phyloP scores from a whole-genome alignment of 1,140 invertebrate species.

The Eulimnadia texana region DNA sequence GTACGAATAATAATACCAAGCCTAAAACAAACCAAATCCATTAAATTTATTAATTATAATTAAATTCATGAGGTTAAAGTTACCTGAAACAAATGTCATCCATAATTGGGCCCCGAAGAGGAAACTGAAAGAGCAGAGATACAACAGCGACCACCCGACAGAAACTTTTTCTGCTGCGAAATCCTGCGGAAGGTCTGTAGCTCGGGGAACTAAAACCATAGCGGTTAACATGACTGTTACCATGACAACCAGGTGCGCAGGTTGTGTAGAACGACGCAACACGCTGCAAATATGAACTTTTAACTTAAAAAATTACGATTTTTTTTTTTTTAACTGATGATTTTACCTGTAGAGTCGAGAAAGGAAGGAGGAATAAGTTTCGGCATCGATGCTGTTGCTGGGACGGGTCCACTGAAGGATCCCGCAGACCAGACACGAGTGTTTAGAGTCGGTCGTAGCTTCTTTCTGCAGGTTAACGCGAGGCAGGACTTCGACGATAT shows the following conservation, averaged over 20 bases:
- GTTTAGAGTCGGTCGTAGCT: not conserved
- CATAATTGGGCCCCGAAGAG: slow-evolving; percentile 70
- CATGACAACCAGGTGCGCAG: slow-evolving; percentile 52
- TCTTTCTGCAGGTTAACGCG: not conserved
- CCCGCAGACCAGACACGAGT: not conserved
- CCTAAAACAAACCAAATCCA: slow-evolving; percentile 33
- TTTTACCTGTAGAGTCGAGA: not conserved
- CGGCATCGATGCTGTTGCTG: not conserved
- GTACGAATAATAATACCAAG: slow-evolving; percentile 60
- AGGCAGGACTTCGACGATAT: not conserved
- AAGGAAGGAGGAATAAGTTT: not conserved
- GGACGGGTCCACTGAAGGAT: not conserved
- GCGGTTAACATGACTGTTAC: slow-evolving; percentile 44
- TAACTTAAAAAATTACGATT: not conserved
- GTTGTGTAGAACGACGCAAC: slow-evolving; percentile 50
- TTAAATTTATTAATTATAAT: slow-evolving; percentile 3
- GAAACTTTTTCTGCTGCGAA: slow-evolving; percentile 26
- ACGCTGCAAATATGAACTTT: slow-evolving; percentile 36
- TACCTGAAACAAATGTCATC: slow-evolving; percentile 78
- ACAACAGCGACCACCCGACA: slow-evolving; percentile 36
- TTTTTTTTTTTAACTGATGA: not conserved
- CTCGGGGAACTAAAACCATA: slow-evolving; percentile 37
- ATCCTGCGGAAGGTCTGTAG: slow-evolving; percentile 22
- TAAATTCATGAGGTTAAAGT: not conserved
- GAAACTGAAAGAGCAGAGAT: slow-evolving; percentile 52